phyloP scores from a whole-genome alignment of 2,113 vertebrate species.

The Egretta garzetta region DNA sequence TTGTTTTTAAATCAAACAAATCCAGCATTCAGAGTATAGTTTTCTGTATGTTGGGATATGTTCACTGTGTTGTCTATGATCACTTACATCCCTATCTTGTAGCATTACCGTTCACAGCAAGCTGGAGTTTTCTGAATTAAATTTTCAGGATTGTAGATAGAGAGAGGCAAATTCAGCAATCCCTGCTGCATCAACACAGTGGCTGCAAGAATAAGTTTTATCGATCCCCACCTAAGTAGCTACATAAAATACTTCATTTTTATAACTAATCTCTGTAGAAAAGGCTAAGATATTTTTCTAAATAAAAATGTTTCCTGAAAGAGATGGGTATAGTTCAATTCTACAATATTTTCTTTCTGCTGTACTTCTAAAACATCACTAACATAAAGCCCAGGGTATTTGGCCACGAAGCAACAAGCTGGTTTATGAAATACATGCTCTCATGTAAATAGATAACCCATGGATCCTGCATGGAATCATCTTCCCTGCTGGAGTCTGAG shows the following conservation, averaged over 20 bases:
- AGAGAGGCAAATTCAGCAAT: background rate
- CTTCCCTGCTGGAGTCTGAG: rapidly evolving
- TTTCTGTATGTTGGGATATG: background rate
- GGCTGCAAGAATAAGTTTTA: conserved; percentile 11
- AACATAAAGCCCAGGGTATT: background rate
- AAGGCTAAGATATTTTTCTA: background rate
- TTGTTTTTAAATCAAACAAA: background rate
- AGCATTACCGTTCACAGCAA: background rate
- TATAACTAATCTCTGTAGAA: background rate
- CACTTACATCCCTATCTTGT: background rate
- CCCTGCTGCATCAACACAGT: background rate
- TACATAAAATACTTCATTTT: background rate
- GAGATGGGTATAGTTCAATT: background rate
- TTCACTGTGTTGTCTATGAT: background rate
- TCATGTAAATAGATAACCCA: background rate
- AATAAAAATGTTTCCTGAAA: background rate
- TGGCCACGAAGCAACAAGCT: background rate
- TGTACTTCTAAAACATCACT: background rate
- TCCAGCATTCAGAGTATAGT: background rate
- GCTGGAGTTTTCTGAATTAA: background rate
- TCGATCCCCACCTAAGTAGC: background rate
- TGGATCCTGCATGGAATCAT: background rate
- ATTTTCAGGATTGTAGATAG: background rate
- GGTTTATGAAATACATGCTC: background rate
- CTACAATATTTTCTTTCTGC: background rate